Base-by-base conservation (phyloP, 1,140 invertebrate genomes). In the Tetragnatha versicolor region DNA sequence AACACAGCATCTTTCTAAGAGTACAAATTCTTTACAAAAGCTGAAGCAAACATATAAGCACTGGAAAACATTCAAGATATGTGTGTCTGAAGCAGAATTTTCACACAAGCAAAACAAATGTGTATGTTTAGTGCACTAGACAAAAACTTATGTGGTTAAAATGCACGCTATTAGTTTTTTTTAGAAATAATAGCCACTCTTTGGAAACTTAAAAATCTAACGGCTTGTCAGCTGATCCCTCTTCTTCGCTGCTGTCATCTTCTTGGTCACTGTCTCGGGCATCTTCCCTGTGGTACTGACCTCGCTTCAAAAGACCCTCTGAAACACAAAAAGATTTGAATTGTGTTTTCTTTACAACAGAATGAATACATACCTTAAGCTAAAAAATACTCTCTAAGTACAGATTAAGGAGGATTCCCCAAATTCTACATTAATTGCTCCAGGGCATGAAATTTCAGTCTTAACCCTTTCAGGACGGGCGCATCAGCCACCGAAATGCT, bases 201-300 rank as follows among this genome's bases (percentile, higher is more conserved):
- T 14, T 45, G 2, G 10, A 20, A 60, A 68, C 9, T 75, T 75
- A 80, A 75, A 80, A 75, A 39, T 80, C 79, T 47, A 80, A 39
- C 22, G 79, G 79, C 49, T 42, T 29, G 45, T 80, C 79, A 66
- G 79, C 79, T 1, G 79, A 80, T 2, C 79, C 79, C 51, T 80
- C 79, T 47, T 80, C 68, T 29, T 79, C 76, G n/a, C 65, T 79
- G 37, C 47, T 61, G 29, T 80, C 79, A 51, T 80, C 79, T 31
- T 80, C 79, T 12, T 66, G 61, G 14, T 80, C 79, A 29, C 58
- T 61, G n/a, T 80, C 70, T 61, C 37, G 45, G 37, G 17, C 20
- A 5, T 68, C 58, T 25, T 66, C 66, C 39, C 39, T 49, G 25
- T 51, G 51, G 29, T 70, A 70, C 17, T 70, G 47, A 2, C 53